Evolutionary conservation across 1,140 invertebrate species (phyloP), one percentile per base, ranked within the genome.

Genomic region (Trigoniulus corallinus): DNA sequence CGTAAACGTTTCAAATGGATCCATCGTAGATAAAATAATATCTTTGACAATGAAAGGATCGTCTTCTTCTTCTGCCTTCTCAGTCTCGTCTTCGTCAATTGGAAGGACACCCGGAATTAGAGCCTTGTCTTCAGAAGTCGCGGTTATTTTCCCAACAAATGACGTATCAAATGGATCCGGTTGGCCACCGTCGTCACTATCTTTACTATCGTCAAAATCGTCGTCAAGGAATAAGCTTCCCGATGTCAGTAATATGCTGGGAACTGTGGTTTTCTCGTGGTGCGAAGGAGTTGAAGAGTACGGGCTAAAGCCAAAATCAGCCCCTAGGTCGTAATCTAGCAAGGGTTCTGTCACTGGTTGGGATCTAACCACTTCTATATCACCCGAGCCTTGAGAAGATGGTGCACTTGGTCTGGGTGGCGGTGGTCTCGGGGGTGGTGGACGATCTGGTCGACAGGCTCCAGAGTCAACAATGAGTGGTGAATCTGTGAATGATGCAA

Each of bases 221-320:
- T 56, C 51, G 47, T 54, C 53, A 25, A 50, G 51, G 48, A 50
- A 53, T 34, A 48, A 58, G 39, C 41, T 55, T 43, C 52, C 45
- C 42, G 49, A n/a, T n/a, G n/a, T n/a, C n/a, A n/a, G n/a, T n/a
- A n/a, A n/a, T n/a, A n/a, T n/a, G n/a, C n/a, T 51, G 24, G 48
- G 53, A 1, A 37, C 51, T 23, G 29, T 39, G 42, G 29, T 42
- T 39, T 29, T 51, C 34, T 52, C 46, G 50, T 43, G 52, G 25
- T 48, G 54, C 52, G 48, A 49, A 50, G 57, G 51, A 15, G 56
- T 21, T 34, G 56, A n/a, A 51, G 29, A 22, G 27, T 43, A 25
- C 24, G 21, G 41, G 40, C 80, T 72, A 57, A 81, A 80, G 60
- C 79, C 77, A 61, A 78, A 73, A 65, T 78, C 74, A 57, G 75